A percentile compares a stretch with the other conserved stretches of the same genome.
phyloP scores from a whole-genome alignment of 2,797 vertebrate genomes.

The Spondyliosoma cantharus region DNA sequence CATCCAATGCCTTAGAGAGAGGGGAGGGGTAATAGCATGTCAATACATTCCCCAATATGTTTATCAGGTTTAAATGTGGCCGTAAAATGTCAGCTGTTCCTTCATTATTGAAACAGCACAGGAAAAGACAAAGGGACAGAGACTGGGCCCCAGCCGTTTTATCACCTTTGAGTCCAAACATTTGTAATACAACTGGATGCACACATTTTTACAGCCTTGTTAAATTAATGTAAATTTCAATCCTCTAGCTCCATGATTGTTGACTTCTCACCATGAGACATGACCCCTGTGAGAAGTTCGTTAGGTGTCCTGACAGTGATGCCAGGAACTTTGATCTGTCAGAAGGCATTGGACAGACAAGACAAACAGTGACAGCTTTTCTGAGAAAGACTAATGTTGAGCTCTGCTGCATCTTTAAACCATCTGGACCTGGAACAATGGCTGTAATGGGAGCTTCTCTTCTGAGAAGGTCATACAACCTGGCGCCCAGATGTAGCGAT shows the following conservation, averaged over 20 bases:
- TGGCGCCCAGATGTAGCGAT: neutral
- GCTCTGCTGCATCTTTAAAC: conserved; percentile 64
- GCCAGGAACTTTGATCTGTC: conserved; percentile 60
- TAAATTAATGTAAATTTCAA: too few species aligned
- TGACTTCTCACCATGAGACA: conserved; percentile 22
- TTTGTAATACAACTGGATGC: neutral
- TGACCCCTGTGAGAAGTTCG: conserved; percentile 26
- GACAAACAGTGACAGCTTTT: conserved; percentile 48
- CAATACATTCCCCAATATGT: conserved; percentile 72
- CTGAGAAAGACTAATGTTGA: conserved; percentile 59
- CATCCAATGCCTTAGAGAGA: conserved; percentile 71
- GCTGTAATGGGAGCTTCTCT: conserved; percentile 46
- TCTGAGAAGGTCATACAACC: conserved; percentile 59
- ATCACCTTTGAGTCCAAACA: neutral
- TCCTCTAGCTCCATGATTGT: neutral
- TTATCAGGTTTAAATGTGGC: conserved; percentile 83
- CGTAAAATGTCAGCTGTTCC: conserved; percentile 78
- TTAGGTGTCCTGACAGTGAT: conserved; percentile 35
- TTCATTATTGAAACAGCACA: conserved; percentile 42
- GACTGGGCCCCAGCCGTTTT: neutral
- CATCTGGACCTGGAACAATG: conserved; percentile 63
- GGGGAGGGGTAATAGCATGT: conserved; percentile 83
- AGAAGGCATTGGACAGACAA: conserved; percentile 41
- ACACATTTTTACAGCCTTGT: neutral
- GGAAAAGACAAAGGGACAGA: conserved; percentile 43